A percentile compares a stretch with the other conserved stretches of the same genome.
These are phyloP conservation scores for Scaptomyza cyrtandrae DNA, from an alignment of 2,888 invertebrate species.

Conservation along the genomic window DNA sequence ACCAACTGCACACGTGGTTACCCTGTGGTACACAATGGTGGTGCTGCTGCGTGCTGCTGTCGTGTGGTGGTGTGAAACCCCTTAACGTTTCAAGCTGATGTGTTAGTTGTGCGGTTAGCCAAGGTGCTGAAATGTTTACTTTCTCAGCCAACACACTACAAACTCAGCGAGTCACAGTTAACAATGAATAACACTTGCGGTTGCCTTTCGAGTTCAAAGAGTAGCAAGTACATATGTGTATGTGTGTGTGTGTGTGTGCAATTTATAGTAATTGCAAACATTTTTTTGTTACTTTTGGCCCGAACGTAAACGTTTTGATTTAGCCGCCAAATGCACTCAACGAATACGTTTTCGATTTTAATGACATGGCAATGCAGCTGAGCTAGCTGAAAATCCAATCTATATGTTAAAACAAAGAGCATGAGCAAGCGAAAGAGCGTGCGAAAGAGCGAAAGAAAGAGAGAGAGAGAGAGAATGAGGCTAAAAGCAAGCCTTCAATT, in stretches of 20 bases:
- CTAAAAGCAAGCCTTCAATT: conserved; percentile 74
- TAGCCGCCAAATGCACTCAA: conserved; percentile 68
- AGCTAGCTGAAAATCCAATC: conserved; percentile 66
- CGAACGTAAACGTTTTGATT: conserved; percentile 66
- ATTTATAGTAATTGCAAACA: conserved; percentile 76
- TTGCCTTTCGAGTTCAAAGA: conserved; percentile 40
- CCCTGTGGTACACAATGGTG: conserved; percentile 14
- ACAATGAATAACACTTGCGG: conserved; percentile 73
- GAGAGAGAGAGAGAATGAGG: not conserved
- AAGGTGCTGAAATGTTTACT: conserved; percentile 78
- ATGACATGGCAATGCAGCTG: conserved; percentile 58
- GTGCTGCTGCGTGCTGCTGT: not conserved
- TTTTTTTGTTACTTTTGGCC: conserved; percentile 56
- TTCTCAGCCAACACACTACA: conserved; percentile 61
- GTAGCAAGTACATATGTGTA: not conserved
- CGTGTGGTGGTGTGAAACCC: not conserved
- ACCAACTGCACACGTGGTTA: conserved; percentile 71
- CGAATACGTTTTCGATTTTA: conserved; percentile 57
- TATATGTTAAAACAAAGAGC: conserved; percentile 76
- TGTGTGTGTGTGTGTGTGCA: conserved; percentile 27
- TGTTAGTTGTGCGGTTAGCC: conserved; percentile 71
- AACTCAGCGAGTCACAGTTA: conserved; percentile 73
- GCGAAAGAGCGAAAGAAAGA: not conserved
- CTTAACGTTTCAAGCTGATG: conserved; percentile 11
- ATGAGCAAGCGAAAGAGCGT: not conserved